Conservation (phyloP, 1,140 invertebrate species). For the Stegodyphus mimosarum region DNA sequence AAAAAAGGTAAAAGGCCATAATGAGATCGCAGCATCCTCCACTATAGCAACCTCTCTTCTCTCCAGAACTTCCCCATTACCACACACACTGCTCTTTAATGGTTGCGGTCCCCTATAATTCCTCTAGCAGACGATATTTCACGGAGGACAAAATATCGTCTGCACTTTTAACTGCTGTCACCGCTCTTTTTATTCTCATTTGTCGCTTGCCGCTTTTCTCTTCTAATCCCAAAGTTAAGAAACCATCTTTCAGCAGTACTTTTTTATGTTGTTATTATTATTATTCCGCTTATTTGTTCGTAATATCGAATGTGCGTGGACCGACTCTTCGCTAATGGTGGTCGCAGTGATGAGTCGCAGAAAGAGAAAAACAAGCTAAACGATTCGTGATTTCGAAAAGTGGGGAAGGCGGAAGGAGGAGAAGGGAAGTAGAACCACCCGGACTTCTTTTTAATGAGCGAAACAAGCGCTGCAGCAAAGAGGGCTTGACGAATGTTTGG, state of each 20-base stretch:
- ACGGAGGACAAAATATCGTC: slow-evolving; percentile 20
- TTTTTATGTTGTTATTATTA: not conserved
- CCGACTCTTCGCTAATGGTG: slow-evolving; percentile 18
- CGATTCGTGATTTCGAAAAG: too few relatives aligned
- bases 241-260: not conserved
- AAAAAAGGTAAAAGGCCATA: not conserved
- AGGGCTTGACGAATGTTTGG: too few relatives aligned
- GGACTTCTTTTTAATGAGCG: too few relatives aligned
- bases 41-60: not conserved
- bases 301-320: too few relatives aligned
- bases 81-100: not conserved
- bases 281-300: too few relatives aligned
- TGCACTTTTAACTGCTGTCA: slow-evolving; percentile 20
- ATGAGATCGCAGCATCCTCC: slow-evolving; percentile 6
- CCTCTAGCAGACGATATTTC: not conserved
- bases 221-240: not conserved
- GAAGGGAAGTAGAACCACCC: too few relatives aligned
- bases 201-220: not conserved
- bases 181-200: slow-evolving; percentile 31
- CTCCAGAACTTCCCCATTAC: too few relatives aligned
- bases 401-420: too few relatives aligned
- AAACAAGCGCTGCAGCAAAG: too few relatives aligned
- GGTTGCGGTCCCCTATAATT: not conserved
- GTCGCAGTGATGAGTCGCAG: not conserved
- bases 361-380: too few relatives aligned